These are phyloP conservation scores for Mnemiopsis leidyi DNA, from an alignment of 37 sponge, comb jelly and placozoan genomes.

Conservation along the genomic window DNA sequence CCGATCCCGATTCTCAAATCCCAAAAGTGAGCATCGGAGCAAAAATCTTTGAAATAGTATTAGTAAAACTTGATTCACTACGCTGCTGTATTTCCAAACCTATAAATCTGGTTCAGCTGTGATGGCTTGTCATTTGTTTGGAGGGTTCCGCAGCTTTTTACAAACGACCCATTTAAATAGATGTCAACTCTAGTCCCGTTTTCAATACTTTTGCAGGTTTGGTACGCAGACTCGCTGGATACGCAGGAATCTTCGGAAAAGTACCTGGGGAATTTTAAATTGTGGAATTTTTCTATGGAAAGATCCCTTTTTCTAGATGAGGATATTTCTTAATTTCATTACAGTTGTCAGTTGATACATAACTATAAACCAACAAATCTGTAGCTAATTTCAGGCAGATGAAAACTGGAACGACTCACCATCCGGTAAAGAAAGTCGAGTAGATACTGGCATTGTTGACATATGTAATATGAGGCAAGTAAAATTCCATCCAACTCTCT, in stretches of 20 bases:
- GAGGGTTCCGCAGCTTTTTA: background rate
- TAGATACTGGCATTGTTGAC: background rate
- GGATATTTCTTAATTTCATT: no score
- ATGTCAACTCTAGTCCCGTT: background rate
- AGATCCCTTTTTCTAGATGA: no score
- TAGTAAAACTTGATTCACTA: no score
- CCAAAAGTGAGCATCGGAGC: no score
- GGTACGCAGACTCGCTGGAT: background rate
- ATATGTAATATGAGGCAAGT: background rate
- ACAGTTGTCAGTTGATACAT: no score
- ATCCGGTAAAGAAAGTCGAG: background rate
- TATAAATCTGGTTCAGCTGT: background rate
- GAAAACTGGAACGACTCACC: no score
- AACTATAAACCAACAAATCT: no score
- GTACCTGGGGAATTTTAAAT: background rate
- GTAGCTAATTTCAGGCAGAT: no score
- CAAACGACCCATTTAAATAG: background rate
- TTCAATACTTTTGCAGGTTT: background rate
- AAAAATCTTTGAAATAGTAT: no score
- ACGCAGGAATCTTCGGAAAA: background rate
- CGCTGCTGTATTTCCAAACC: background rate
- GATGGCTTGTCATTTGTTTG: background rate
- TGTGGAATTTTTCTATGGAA: no score
- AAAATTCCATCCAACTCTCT: background rate
- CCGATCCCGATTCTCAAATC: no score